Conservation (phyloP, 1,140 invertebrate species). For the Pogonomyrmex barbatus region DNA sequence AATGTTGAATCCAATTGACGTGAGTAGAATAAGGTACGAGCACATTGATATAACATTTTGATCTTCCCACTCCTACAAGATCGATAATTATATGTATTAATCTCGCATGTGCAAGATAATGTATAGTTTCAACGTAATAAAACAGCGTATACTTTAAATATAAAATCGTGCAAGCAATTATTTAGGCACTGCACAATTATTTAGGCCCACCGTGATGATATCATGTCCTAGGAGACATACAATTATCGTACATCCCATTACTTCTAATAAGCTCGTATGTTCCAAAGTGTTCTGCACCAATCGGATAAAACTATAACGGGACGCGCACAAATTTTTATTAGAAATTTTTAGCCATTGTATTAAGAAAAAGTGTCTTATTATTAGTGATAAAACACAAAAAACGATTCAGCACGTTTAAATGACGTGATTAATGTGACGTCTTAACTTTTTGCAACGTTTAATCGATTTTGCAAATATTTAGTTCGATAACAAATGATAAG, state of each 20-base stretch:
- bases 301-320: slow-evolving; percentile 72
- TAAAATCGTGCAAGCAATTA: not conserved
- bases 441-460: not conserved
- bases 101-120: not conserved
- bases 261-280: slow-evolving; percentile 76
- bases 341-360: not conserved
- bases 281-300: slow-evolving; percentile 74
- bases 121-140: not conserved
- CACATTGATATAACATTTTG: slow-evolving; percentile 48
- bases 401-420: not conserved
- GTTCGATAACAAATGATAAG: not conserved
- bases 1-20: slow-evolving; percentile 69
- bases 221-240: slow-evolving; percentile 37
- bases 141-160: not conserved
- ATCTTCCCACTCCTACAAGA: slow-evolving; percentile 59
- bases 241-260: slow-evolving; percentile 77
- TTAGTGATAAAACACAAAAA: not conserved
- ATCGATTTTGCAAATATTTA: not conserved
- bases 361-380: not conserved
- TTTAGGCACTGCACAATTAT: not conserved
- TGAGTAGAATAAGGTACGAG: slow-evolving; percentile 54
- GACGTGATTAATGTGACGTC: not conserved
- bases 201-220: slow-evolving; percentile 33
- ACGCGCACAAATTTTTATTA: slow-evolving; percentile 27
- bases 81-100: not conserved